Base-by-base conservation (phyloP, 1,140 invertebrate genomes). In the Drosophila quadrilineata region DNA sequence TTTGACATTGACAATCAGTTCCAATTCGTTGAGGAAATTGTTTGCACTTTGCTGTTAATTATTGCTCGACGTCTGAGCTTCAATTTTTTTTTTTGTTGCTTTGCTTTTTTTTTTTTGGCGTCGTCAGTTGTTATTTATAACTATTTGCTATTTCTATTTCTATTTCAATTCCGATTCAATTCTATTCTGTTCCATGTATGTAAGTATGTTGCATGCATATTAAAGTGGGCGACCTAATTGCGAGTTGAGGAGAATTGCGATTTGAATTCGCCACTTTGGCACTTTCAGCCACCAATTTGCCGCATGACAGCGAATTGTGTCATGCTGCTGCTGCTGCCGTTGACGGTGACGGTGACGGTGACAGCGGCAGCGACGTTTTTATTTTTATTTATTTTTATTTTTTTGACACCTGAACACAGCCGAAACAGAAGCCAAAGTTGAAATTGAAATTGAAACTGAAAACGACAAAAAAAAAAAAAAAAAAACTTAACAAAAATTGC, bases 151-250 rank as follows among this genome's bases (percentile, higher is more conserved):
- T 65, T 70, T 80, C 70, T 53, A 69, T 60, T 63, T 50, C 46
- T 57, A 60, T 71, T 67, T 46, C n/a, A n/a, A 63, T 62, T 62
- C 60, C 26, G 75, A 63, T 70, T 65, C 31, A 40, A 50, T 65
- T 66, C 49, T 46, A 10, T 50, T 21, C 33, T 36, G 21, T 24
- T 4, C 38, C 17, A 26, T 65, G n/a, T n/a, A n/a, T n/a, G n/a
- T n/a, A n/a, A n/a, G n/a, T 67, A 24, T 22, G 29, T 43, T 71
- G 66, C 70, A 67, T 77, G 79, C 74, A 86, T 77, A 79, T 79
- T 57, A 63, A 75, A 82, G 77, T 75, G 63, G 46, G 56, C 63
- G 82, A 82, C 70, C 76, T 66, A 87, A 87, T 80, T 86, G 80
- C 80, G 43, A 60, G 43, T 26, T 26, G 68, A 59, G n/a, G n/a